phyloP scores from a whole-genome alignment of 1,140 invertebrate genomes.

The Brachionus manjavacas region DNA sequence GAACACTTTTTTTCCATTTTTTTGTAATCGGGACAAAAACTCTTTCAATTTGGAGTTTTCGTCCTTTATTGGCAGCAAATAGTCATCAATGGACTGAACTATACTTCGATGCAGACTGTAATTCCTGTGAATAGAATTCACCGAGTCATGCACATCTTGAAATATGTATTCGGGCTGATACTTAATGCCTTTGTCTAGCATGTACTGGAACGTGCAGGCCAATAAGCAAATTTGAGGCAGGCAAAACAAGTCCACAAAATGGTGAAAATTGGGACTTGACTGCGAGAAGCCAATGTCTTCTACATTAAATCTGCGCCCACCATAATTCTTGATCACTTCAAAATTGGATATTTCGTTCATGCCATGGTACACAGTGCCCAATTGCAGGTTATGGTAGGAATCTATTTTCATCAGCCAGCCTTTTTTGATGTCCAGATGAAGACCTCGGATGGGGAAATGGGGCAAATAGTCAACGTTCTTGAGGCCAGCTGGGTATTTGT shows the following conservation, averaged over 20 bases:
- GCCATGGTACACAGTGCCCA: constrained; percentile 85
- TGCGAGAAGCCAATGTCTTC: constrained; percentile 56
- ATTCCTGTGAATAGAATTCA: constrained; percentile 76
- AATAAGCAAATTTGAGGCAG: constrained; percentile 69
- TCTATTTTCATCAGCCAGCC: constrained; percentile 90
- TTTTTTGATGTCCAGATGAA: constrained; percentile 46
- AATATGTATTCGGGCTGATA: constrained; percentile 86
- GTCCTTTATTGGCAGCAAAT: constrained; percentile 42
- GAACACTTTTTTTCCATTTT: constrained; percentile 80
- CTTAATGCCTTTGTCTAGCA: constrained; percentile 78
- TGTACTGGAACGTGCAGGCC: constrained; percentile 62
- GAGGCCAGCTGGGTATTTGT: constrained; percentile 48
- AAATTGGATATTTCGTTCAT: constrained; percentile 72
- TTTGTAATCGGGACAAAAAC: constrained; percentile 71
- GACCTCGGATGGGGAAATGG: constrained; percentile 24
- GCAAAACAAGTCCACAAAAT: constrained; percentile 91
- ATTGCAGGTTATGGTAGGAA: constrained; percentile 90
- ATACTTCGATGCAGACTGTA: constrained; percentile 79
- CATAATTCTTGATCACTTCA: constrained; percentile 79
- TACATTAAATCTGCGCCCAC: constrained; percentile 62
- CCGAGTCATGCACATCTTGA: constrained; percentile 68
- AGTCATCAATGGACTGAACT: constrained; percentile 59
- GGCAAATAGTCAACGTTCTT: constrained; percentile 27
- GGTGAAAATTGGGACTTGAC: constrained; percentile 74
- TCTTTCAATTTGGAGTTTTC: constrained; percentile 63